Conservation (phyloP, 2,888 invertebrate genomes). For the Oegoconia quadripuncta region DNA sequence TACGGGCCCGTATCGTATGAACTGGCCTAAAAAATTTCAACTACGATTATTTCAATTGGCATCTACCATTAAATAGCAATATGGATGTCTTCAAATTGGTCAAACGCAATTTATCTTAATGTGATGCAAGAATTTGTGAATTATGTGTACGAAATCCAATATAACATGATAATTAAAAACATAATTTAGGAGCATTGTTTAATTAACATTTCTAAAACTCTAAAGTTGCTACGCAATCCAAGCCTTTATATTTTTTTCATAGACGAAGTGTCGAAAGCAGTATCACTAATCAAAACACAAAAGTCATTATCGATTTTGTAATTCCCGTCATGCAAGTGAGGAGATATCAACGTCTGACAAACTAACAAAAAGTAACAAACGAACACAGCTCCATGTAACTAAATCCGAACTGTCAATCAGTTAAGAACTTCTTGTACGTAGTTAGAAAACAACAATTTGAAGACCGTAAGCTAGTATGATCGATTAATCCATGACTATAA, state of each 20-base stretch:
- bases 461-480: constrained; percentile 7
- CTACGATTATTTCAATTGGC: too few relatives aligned
- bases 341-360: constrained; percentile 13
- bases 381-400: constrained; percentile 13
- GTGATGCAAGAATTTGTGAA: too few relatives aligned
- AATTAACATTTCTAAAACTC: too few relatives aligned
- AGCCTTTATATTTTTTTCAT: too few relatives aligned
- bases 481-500: constrained; percentile 17
- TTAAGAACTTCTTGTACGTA: constrained; percentile 21
- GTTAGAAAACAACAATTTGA: constrained; percentile 15
- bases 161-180: too few relatives aligned
- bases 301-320: constrained; percentile 24
- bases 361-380: constrained; percentile 19
- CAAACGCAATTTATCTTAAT: too few relatives aligned
- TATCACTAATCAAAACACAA: constrained; percentile 22
- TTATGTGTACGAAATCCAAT: too few relatives aligned
- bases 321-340: constrained; percentile 8
- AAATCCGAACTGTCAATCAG: constrained; percentile 30
- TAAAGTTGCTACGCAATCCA: too few relatives aligned
- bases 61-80: too few relatives aligned
- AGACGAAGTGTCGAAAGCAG: constrained; percentile 7
- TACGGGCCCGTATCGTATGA: constrained; percentile 18
- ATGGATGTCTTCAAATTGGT: too few relatives aligned
- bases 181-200: too few relatives aligned
- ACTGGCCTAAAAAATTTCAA: not conserved